Base-by-base conservation (phyloP, 2,797 vertebrate genomes). In the Allobates femoralis region DNA sequence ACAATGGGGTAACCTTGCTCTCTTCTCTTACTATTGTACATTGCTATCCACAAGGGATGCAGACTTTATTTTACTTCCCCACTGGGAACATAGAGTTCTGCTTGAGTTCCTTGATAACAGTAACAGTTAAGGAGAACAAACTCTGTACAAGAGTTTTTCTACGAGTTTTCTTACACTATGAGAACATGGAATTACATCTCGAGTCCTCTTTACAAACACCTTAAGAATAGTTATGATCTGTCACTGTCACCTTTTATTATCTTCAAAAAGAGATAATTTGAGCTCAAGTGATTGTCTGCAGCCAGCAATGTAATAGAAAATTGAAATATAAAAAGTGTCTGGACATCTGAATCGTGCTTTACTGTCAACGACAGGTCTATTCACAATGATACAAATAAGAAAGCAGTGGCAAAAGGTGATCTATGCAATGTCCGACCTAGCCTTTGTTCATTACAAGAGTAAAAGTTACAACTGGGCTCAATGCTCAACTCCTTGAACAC, bases 1-100 rank as follows among this genome's bases (percentile, higher is more conserved):
- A 62, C 84, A 71, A 71, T 74, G 81, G 67, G 37, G 37, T 78
- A 64, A 73, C 50, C 69, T 55, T 80, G 77, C 78, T 85, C 83
- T 37, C 60, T 78, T 56, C 55, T 67, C 74, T 41, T 71, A 56
- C 30, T 32, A 67, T 41, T 71, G 79, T 69, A 30, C 62, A 37
- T 50, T 81, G 62, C 46, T 67, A 81, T 81, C 37, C 60, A 67
- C 79, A 28, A 30, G 62, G 79, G 79, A 80, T 64, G 26, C 5
- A 53, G 26, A 23, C 62, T 67, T n/a, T 26, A 11, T 46, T 66
- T 64, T 67, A 67, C 62, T 64, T 66, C 26, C 23, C n/a, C 62
- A 81, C n/a, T 67, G 62, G 79, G 46, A 71, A 56, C 34, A 71
- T 7, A 37, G 55, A 79, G 55, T 79, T 79, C 51, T 79, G 32